These are phyloP conservation scores for Resseliella maxima DNA, from an alignment of 2,888 invertebrate genomes.

Conservation along the genomic window DNA sequence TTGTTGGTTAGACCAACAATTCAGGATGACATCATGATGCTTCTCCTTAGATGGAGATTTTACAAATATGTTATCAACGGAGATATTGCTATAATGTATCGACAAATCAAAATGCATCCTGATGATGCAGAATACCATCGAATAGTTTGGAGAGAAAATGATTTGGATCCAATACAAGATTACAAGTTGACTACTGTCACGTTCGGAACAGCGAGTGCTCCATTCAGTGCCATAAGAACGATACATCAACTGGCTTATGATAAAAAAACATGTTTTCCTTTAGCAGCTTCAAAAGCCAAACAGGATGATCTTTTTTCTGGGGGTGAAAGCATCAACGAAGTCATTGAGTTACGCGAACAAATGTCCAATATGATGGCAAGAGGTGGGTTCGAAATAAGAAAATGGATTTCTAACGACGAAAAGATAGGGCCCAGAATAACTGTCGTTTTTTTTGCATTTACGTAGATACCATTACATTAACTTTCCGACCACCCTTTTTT, in stretches of 20 bases:
- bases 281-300: background rate
- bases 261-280: slow-evolving; percentile 11
- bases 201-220: slow-evolving; percentile 60
- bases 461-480: no score
- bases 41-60: slow-evolving; percentile 58
- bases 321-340: background rate
- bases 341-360: background rate
- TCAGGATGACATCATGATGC: slow-evolving; percentile 60
- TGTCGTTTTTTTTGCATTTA: no score
- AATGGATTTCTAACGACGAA: background rate
- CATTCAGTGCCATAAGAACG: slow-evolving; percentile 59
- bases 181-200: slow-evolving; percentile 60
- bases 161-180: slow-evolving; percentile 57
- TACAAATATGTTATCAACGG: slow-evolving; percentile 60
- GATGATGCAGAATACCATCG: slow-evolving; percentile 60
- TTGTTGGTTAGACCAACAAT: slow-evolving; percentile 61
- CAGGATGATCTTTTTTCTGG: background rate
- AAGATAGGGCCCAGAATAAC: no score
- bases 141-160: slow-evolving; percentile 60
- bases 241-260: slow-evolving; percentile 59
- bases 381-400: background rate
- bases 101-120: slow-evolving; percentile 60
- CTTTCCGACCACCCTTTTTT: no score
- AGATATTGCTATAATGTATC: slow-evolving; percentile 63
- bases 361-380: background rate